These are phyloP conservation scores for Coracopsis vasa DNA, from an alignment of 2,113 vertebrate genomes.

Conservation along the genomic window DNA sequence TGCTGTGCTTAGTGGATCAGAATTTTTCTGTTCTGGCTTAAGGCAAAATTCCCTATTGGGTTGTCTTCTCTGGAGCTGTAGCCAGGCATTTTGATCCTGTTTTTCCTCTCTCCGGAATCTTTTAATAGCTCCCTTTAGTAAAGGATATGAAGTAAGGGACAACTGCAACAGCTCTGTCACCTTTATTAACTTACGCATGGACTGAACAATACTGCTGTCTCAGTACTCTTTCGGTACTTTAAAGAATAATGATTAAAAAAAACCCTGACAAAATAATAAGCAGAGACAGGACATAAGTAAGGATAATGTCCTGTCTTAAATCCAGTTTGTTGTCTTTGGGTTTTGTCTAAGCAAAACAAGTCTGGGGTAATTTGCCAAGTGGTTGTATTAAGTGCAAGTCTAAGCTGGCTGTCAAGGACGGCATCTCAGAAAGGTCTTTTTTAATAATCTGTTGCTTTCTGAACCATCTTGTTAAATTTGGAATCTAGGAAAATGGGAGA, in stretches of 20 bases:
- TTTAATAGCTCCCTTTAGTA: neutral
- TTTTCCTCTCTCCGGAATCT: neutral
- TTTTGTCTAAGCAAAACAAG: neutral
- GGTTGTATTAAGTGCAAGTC: neutral
- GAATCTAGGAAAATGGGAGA: neutral
- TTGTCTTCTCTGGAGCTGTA: neutral
- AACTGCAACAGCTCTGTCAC: neutral
- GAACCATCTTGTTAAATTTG: constrained; percentile 5
- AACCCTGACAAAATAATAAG: neutral
- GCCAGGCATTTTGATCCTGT: neutral
- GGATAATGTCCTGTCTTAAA: neutral
- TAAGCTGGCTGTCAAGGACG: neutral
- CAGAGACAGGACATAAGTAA: neutral
- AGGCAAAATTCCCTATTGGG: neutral
- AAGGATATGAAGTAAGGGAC: neutral
- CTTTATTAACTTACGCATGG: neutral
- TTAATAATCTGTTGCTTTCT: constrained; percentile 27
- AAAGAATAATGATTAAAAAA: neutral
- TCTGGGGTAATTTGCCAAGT: neutral
- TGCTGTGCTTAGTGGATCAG: neutral
- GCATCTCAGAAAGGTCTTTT: neutral
- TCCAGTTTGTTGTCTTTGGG: neutral
- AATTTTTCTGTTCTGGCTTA: neutral
- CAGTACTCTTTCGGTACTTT: neutral
- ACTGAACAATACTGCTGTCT: neutral